Evolutionary conservation across 2,113 vertebrate species (phyloP).

Genomic region (Propithecus coquereli): DNA sequence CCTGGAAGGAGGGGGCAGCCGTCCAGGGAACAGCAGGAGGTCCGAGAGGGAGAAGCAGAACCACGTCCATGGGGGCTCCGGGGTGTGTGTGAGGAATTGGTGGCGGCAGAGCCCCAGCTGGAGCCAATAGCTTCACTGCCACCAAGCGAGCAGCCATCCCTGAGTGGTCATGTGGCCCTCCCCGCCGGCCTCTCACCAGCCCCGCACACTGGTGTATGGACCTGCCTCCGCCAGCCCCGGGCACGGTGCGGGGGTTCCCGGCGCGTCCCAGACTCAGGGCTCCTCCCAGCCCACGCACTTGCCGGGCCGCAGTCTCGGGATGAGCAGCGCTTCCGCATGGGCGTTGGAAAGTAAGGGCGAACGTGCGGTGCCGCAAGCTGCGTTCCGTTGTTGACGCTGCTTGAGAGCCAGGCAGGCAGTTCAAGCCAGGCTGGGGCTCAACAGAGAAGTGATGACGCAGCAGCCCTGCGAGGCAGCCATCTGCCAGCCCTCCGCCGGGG

Average conservation of each 20-base stretch:
- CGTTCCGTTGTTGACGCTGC: conserved; percentile 55
- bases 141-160: neutral
- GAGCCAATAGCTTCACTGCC: neutral
- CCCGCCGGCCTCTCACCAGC: too few species aligned
- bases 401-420: conserved; percentile 52
- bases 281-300: neutral
- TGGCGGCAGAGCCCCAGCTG: neutral
- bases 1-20: neutral
- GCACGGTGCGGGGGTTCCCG: neutral
- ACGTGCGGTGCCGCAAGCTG: conserved; percentile 63
- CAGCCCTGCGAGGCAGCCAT: conserved; percentile 52
- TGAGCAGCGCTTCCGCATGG: conserved; percentile 64
- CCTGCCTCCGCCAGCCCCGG: neutral
- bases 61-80: rapidly evolving
- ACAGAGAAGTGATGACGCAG: conserved; percentile 36
- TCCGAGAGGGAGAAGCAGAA: neutral
- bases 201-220: rapidly evolving
- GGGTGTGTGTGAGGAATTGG: neutral
- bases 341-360: conserved; percentile 47
- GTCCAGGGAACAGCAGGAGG: neutral
- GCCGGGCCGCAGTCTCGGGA: neutral
- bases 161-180: neutral
- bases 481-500: neutral
- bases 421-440: neutral
- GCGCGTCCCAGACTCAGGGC: neutral